Evolutionary conservation across 92 coral and sea anemone genomes (phyloP).

Genomic region (Hydrozoanthus gracilis): DNA sequence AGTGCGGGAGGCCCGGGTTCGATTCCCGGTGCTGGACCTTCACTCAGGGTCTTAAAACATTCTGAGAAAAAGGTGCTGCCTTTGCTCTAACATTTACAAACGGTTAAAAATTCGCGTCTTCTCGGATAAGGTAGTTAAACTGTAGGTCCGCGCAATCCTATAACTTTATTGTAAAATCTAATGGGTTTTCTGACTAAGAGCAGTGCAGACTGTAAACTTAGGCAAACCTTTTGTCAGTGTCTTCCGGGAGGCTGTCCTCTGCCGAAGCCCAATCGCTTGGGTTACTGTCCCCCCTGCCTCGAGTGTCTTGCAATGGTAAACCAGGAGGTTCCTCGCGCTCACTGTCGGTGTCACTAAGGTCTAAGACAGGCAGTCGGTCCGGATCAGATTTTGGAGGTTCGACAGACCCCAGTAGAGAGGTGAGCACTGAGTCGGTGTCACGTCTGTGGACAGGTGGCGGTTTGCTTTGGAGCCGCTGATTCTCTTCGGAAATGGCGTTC

Average conservation of each 20-base stretch:
- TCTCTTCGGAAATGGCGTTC: conserved; percentile 68
- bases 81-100: too few relatives aligned
- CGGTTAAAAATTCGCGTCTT: too few relatives aligned
- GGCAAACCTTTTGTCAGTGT: conserved; percentile 15
- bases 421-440: conserved; percentile 79
- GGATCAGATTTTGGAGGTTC: conserved; percentile 58
- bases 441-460: conserved; percentile 62
- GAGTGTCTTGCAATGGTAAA: conserved; percentile 19
- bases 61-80: too few relatives aligned
- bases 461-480: conserved; percentile 49
- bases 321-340: conserved; percentile 20
- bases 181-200: too few relatives aligned
- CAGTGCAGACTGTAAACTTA: too few relatives aligned
- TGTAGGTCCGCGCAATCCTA: too few relatives aligned
- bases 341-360: conserved; percentile 49
- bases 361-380: conserved; percentile 49
- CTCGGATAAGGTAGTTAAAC: too few relatives aligned
- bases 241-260: conserved; percentile 34
- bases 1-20: too few relatives aligned
- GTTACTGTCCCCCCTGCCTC: conserved; percentile 10
- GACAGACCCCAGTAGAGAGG: conserved; percentile 70
- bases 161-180: too few relatives aligned
- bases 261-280: conserved; percentile 50
- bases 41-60: too few relatives aligned
- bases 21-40: too few relatives aligned